Percentiles rank a stretch among this genome's conserved stretches.
Conservation (phyloP, 2,113 vertebrate species). For the Circaetus cinerascens region DNA sequence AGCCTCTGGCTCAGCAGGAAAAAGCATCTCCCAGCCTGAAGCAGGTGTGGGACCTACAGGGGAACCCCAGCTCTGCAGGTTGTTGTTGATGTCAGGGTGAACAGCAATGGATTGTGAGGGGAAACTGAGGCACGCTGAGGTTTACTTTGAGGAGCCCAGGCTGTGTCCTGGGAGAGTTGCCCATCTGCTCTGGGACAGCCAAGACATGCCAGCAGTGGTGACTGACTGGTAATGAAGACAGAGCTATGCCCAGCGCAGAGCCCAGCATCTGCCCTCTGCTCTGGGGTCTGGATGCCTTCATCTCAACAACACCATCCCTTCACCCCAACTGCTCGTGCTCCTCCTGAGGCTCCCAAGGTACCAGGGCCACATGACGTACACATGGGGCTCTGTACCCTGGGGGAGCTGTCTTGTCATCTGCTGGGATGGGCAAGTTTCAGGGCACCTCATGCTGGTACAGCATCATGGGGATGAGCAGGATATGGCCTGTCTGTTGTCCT, state of each 20-base stretch:
- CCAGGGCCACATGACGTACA: fast-evolving
- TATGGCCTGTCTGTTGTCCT: not conserved
- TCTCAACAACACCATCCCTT: not conserved
- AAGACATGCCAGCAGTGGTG: not conserved
- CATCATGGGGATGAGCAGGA: not conserved
- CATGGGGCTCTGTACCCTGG: not conserved
- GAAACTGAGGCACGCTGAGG: not conserved
- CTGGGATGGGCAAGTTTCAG: not conserved
- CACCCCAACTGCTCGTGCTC: fast-evolving
- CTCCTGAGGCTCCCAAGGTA: not conserved
- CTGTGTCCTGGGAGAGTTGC: not conserved
- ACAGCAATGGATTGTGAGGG: not conserved
- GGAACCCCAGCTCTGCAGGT: not conserved
- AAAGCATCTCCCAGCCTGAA: not conserved
- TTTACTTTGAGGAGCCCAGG: not conserved
- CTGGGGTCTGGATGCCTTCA: not conserved
- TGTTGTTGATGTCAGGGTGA: not conserved
- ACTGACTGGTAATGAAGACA: not conserved
- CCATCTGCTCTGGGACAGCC: not conserved
- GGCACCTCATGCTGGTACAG: not conserved
- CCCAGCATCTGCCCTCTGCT: not conserved
- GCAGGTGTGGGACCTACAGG: not conserved
- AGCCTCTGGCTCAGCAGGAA: not conserved
- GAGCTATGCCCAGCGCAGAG: not conserved
- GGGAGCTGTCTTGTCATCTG: not conserved